A percentile compares a stretch with the other conserved stretches of the same genome.
These are phyloP conservation scores for Yoshiicerus persimilis DNA, from an alignment of 1,140 invertebrate genomes.

Conservation along the genomic window DNA sequence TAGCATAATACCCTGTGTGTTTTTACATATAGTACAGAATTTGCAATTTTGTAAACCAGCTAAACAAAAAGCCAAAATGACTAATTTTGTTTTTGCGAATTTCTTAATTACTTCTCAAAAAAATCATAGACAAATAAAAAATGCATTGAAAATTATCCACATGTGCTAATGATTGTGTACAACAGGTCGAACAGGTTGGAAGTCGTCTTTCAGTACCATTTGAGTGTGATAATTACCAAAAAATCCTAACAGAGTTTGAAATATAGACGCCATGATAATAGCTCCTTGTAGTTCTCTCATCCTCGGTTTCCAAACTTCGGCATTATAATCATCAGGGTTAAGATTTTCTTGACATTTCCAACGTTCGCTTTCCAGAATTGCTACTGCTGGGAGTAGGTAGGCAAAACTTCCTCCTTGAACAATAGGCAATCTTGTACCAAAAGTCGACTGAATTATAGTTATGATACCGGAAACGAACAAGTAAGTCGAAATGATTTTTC, in stretches of 20 bases:
- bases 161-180: no score
- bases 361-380: constrained; percentile 55
- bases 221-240: no score
- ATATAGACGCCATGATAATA: constrained; percentile 64
- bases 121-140: no score
- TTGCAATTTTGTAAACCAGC: no score
- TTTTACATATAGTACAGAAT: no score
- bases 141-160: no score
- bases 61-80: no score
- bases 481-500: constrained; percentile 57
- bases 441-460: constrained; percentile 58
- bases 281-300: constrained; percentile 60
- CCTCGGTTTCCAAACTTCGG: constrained; percentile 54
- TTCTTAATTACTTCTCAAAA: no score
- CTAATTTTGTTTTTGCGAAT: no score
- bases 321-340: neutral
- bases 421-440: constrained; percentile 60
- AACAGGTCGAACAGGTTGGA: no score
- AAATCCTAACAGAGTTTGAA: constrained; percentile 32
- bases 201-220: no score
- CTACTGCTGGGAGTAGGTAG: constrained; percentile 57
- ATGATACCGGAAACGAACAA: constrained; percentile 60
- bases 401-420: constrained; percentile 59
- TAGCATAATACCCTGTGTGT: no score
- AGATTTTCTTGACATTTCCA: constrained; percentile 52